Percentiles rank a stretch among this genome's conserved stretches.
phyloP scores from a whole-genome alignment of 1,140 invertebrate genomes.

The Euwallacea fornicatus region DNA sequence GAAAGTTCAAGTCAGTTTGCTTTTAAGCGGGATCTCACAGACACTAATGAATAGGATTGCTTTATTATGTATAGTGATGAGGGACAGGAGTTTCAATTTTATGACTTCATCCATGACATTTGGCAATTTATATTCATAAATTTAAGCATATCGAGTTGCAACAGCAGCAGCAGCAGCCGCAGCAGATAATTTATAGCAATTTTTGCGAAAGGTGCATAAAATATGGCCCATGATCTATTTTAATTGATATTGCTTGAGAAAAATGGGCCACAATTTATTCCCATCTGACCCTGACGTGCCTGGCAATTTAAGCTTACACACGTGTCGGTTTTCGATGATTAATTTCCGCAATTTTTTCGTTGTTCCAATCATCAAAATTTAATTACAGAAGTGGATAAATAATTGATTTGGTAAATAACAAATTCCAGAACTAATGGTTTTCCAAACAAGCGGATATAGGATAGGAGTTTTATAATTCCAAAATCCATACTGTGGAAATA shows the following conservation, averaged over 20 bases:
- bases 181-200: slow-evolving; percentile 3
- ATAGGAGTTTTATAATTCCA: no score
- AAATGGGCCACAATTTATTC: slow-evolving; percentile 12
- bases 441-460: no score
- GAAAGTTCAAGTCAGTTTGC: no score
- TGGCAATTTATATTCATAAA: not conserved
- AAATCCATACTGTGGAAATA: no score
- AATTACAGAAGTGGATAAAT: not conserved
- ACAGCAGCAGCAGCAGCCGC: not conserved
- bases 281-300: slow-evolving; percentile 3
- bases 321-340: not conserved
- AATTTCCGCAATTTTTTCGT: slow-evolving; percentile 2
- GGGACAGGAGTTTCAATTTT: no score
- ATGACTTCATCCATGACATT: no score
- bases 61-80: no score
- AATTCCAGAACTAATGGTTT: no score
- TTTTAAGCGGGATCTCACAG: no score
- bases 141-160: not conserved
- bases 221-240: slow-evolving; percentile 13
- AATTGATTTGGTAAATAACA: slow-evolving; percentile 1
- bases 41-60: no score
- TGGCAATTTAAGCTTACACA: slow-evolving; percentile 8
- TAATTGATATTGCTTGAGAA: slow-evolving; percentile 19
- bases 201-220: slow-evolving; percentile 12
- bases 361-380: not conserved